These are phyloP conservation scores for Heliconius himera DNA, from an alignment of 1,140 invertebrate genomes.

Conservation along the genomic window DNA sequence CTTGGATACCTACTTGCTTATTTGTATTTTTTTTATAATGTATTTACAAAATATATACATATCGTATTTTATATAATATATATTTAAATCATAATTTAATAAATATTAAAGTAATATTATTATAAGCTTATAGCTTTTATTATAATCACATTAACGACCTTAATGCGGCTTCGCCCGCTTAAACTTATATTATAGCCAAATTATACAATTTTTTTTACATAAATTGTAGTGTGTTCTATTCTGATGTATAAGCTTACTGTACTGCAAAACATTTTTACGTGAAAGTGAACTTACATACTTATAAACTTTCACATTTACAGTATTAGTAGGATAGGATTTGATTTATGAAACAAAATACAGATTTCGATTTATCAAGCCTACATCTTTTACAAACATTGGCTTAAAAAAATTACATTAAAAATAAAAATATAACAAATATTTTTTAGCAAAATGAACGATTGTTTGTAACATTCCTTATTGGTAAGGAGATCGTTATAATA, in stretches of 20 bases:
- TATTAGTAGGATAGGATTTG: not conserved
- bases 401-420: not conserved
- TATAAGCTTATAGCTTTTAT: slow-evolving; percentile 2
- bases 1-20: slow-evolving; percentile 45
- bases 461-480: not conserved
- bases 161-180: too few species aligned
- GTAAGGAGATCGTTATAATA: not conserved
- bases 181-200: too few species aligned
- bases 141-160: not conserved
- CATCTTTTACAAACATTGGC: not conserved
- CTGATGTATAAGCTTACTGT: too few species aligned
- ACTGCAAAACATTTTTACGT: too few species aligned
- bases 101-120: not conserved
- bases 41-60: slow-evolving; percentile 7
- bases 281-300: too few species aligned
- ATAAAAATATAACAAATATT: not conserved
- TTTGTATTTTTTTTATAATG: not conserved
- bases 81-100: not conserved
- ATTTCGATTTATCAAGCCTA: not conserved
- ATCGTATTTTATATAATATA: not conserved
- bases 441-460: not conserved
- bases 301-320: too few species aligned
- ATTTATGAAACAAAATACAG: not conserved
- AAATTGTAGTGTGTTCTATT: too few species aligned
- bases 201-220: too few species aligned